Conservation (phyloP, 2,797 vertebrate genomes). For the Masticophis lateralis region DNA sequence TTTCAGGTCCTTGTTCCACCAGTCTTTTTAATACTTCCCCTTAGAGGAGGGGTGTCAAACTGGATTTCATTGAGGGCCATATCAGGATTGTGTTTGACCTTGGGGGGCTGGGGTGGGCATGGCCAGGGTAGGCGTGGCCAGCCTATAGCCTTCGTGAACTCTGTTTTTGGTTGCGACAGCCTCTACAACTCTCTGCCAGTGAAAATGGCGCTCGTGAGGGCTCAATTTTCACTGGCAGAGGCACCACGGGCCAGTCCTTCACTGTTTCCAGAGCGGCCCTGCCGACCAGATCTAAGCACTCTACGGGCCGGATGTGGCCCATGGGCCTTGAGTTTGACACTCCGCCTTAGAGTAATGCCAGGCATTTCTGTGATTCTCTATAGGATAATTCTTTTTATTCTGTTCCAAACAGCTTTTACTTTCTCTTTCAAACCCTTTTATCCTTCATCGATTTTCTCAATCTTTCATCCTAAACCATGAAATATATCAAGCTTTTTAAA, state of each 20-base stretch:
- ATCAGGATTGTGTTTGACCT: too few species aligned
- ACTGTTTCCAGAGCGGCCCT: too few species aligned
- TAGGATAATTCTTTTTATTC: background rate
- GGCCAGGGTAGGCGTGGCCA: too few species aligned
- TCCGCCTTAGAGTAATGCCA: background rate
- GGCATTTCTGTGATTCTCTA: background rate
- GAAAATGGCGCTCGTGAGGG: too few species aligned
- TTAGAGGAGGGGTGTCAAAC: background rate
- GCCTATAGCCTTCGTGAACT: too few species aligned
- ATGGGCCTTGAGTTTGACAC: too few species aligned
- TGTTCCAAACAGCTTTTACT: background rate
- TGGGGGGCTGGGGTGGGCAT: too few species aligned
- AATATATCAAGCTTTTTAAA: background rate
- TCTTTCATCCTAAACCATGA: background rate
- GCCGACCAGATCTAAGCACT: too few species aligned
- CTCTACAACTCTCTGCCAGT: too few species aligned
- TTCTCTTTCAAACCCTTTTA: background rate
- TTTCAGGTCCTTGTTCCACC: background rate
- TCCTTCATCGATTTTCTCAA: background rate
- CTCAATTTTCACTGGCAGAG: too few species aligned
- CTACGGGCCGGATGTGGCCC: rapidly evolving
- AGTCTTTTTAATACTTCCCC: background rate
- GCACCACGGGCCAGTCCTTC: too few species aligned
- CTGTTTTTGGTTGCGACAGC: rapidly evolving
- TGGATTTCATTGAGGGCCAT: too few species aligned